Evolutionary conservation across 64 coral and sea anemone species (phyloP).

Genomic region (Catalaphyllia jardinei): DNA sequence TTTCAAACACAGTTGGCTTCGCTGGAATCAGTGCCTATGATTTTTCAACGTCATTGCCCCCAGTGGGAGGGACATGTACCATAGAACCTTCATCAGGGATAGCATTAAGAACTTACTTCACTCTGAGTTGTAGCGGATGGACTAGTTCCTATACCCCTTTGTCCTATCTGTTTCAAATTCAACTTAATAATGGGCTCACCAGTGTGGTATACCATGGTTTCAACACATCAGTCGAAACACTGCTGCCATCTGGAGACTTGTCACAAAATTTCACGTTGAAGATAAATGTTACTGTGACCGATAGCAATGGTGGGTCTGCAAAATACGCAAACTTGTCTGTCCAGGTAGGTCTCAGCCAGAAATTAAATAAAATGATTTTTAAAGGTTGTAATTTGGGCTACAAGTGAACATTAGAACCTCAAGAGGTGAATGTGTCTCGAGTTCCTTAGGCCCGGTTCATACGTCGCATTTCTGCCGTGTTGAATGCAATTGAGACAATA

Average conservation of each 20-base stretch:
- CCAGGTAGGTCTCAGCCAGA: background rate
- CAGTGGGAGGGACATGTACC: constrained; percentile 17
- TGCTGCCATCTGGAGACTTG: constrained; percentile 48
- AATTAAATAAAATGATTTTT: too few relatives aligned
- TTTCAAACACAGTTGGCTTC: background rate
- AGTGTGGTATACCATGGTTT: constrained; percentile 56
- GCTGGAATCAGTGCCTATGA: constrained; percentile 48
- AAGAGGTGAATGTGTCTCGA: too few relatives aligned
- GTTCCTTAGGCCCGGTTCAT: too few relatives aligned
- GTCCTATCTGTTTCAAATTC: constrained; percentile 57
- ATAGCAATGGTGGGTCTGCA: background rate
- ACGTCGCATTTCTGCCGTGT: too few relatives aligned
- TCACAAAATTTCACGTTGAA: constrained; percentile 1
- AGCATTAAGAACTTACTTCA: constrained; percentile 54
- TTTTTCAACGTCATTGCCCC: constrained; percentile 55
- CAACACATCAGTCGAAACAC: background rate
- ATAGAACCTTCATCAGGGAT: constrained; percentile 42
- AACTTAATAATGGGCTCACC: constrained; percentile 15
- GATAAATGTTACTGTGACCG: constrained; percentile 25
- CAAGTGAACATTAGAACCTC: too few relatives aligned
- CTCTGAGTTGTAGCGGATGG: constrained; percentile 48
- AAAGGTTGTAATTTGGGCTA: too few relatives aligned
- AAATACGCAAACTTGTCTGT: background rate
- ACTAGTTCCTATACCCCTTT: constrained; percentile 17
- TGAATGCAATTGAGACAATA: too few relatives aligned